These are phyloP conservation scores for Lottia scabra DNA, from an alignment of 2,888 invertebrate species.

Conservation along the genomic window DNA sequence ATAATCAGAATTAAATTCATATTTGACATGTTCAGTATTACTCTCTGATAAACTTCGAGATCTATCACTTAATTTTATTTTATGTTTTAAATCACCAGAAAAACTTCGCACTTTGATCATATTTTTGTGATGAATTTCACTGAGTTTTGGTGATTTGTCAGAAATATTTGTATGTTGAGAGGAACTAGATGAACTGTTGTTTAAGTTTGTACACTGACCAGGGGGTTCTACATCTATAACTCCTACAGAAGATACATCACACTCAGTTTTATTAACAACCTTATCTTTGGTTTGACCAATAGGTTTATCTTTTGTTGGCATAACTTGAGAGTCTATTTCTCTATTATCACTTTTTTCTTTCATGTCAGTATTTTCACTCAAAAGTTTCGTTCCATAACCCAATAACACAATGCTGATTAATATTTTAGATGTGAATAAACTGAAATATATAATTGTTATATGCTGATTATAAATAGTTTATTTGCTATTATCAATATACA, in stretches of 20 bases:
- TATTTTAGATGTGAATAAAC: constrained; percentile 72
- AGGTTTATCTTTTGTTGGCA: constrained; percentile 23
- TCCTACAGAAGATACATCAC: not conserved
- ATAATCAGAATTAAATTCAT: not conserved
- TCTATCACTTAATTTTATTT: not conserved
- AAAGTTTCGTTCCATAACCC: constrained; percentile 83
- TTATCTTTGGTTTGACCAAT: not conserved
- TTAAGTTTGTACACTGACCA: not conserved
- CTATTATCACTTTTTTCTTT: constrained; percentile 15
- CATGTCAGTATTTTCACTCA: constrained; percentile 14
- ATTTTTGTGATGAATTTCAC: not conserved
- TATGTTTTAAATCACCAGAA: not conserved
- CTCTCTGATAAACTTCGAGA: not conserved
- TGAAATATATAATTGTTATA: constrained; percentile 36
- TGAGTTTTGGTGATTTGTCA: not conserved
- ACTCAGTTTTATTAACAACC: not conserved
- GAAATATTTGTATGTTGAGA: not conserved
- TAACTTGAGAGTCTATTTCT: constrained; percentile 28
- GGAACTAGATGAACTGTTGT: not conserved
- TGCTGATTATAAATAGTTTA: too few relatives aligned
- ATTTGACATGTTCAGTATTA: not conserved
- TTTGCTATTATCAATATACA: too few relatives aligned
- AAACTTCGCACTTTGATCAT: not conserved
- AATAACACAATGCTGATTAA: constrained; percentile 89
- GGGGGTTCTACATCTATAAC: not conserved